Conservation (phyloP, 2,113 vertebrate species). For the Chaetorhynchus papuensis region DNA sequence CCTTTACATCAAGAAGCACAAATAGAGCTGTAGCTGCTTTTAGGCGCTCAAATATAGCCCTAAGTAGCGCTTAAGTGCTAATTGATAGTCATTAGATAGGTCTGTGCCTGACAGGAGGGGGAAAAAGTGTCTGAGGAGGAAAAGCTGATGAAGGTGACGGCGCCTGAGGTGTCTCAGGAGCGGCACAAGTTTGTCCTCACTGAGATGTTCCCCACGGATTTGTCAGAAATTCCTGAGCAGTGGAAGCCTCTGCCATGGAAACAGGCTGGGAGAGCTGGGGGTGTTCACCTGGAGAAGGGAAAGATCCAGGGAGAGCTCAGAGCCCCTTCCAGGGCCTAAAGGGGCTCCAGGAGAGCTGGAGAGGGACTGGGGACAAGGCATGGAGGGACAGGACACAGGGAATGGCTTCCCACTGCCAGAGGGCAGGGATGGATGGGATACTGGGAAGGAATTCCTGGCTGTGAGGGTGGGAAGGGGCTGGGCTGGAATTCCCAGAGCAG, state of each 20-base stretch:
- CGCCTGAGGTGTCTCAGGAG: not conserved
- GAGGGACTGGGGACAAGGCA: not conserved
- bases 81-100: not conserved
- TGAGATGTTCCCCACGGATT: not conserved
- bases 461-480: not conserved
- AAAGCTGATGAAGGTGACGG: not conserved
- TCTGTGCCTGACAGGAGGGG: not conserved
- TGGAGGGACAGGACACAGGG: not conserved
- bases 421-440: rapidly evolving
- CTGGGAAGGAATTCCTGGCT: not conserved
- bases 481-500: not conserved
- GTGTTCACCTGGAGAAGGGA: not conserved
- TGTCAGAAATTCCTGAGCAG: not conserved
- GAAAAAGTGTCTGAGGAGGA: not conserved
- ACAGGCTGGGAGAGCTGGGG: not conserved
- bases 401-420: not conserved
- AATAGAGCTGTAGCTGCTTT: constrained; percentile 4
- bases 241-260: not conserved
- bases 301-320: not conserved
- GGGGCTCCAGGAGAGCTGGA: not conserved
- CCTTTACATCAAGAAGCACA: constrained; percentile 8
- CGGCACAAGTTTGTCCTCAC: not conserved
- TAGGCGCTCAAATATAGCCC: not conserved
- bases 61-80: not conserved
- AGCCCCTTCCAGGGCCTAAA: not conserved